Conservation (phyloP, 2,797 vertebrate genomes). For the Cryptoprocta ferox region DNA sequence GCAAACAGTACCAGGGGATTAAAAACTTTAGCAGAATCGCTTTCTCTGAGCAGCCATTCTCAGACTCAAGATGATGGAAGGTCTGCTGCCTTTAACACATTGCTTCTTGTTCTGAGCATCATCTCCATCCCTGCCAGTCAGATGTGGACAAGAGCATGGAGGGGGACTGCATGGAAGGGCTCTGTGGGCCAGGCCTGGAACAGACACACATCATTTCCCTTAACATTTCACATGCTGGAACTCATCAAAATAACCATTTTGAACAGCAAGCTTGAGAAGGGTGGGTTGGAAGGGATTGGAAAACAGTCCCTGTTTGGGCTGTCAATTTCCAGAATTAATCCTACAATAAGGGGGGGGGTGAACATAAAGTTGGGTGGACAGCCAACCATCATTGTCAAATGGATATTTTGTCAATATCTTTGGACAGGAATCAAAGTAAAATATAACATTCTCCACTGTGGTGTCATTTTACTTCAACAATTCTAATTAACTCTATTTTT, state of each 20-base stretch:
- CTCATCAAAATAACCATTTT: neutral
- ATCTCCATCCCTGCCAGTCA: neutral
- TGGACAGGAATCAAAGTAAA: neutral
- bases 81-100: neutral
- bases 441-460: neutral
- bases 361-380: neutral
- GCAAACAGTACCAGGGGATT: neutral
- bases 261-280: neutral
- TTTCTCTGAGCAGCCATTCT: neutral
- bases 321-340: neutral
- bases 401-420: conserved; percentile 5
- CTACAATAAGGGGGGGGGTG: neutral
- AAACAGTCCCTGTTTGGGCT: neutral
- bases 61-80: neutral
- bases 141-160: neutral
- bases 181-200: neutral
- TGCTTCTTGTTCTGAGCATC: neutral
- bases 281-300: neutral
- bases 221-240: neutral
- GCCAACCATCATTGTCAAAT: conserved; percentile 9
- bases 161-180: neutral
- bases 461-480: neutral
- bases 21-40: neutral
- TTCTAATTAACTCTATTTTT: neutral
- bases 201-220: neutral